phyloP scores from a whole-genome alignment of 2,888 invertebrate species.

The Yponomeuta sedellus region DNA sequence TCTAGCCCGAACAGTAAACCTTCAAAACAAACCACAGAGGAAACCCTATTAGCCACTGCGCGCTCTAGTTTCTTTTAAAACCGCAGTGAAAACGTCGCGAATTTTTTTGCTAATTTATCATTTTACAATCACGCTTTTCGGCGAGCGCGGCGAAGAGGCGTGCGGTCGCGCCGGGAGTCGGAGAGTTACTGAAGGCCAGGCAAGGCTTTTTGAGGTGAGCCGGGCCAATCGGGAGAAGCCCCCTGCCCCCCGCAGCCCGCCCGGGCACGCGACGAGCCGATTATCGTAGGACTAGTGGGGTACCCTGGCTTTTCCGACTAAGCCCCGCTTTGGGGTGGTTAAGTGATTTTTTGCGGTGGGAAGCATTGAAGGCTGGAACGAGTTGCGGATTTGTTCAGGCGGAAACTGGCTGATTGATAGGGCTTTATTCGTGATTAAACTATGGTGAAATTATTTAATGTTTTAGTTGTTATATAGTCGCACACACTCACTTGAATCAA shows the following conservation, averaged over 20 bases:
- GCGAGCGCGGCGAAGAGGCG: conserved; percentile 28
- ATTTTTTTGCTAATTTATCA: not conserved
- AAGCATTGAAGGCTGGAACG: not conserved
- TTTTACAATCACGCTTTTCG: conserved; percentile 39
- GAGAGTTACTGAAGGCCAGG: conserved; percentile 23
- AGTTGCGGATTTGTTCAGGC: not conserved
- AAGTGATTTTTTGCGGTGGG: conserved; percentile 1
- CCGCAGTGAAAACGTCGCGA: not conserved
- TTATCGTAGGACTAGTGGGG: not conserved
- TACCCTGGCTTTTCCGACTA: not conserved
- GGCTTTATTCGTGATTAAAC: not conserved
- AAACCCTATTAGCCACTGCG: not conserved
- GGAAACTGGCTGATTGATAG: not conserved
- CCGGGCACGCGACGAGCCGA: conserved; percentile 13
- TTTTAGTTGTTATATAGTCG: not conserved
- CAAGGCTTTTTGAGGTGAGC: conserved; percentile 48
- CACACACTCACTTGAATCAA: too few relatives aligned
- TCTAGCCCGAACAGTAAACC: conserved; percentile 18
- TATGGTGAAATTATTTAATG: not conserved
- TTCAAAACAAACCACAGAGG: not conserved
- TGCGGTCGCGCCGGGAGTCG: conserved; percentile 34
- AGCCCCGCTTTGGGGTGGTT: not conserved
- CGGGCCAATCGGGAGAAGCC: conserved; percentile 41
- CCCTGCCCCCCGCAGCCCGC: conserved; percentile 38
- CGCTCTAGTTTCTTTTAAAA: not conserved